Evolutionary conservation across 2,797 vertebrate genomes (phyloP).

Genomic region (Xiphorhynchus erythropygius): DNA sequence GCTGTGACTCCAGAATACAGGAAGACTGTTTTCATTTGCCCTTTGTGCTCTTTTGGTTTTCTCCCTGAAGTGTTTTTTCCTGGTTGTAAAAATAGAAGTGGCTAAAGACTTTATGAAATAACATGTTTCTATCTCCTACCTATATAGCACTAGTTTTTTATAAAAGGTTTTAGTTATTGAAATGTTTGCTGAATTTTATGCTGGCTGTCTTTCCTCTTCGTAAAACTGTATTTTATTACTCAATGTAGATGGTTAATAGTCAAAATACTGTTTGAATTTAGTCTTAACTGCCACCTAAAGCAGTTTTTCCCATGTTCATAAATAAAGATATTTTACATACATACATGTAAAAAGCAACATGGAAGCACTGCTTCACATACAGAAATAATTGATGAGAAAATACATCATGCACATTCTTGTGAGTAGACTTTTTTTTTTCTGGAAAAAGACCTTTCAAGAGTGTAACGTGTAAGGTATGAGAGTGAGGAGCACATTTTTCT

Average conservation of each 20-base stretch:
- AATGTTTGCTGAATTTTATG: not conserved
- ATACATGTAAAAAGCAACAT: not conserved
- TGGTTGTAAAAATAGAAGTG: not conserved
- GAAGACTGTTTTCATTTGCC: constrained; percentile 32
- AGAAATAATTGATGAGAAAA: constrained; percentile 3
- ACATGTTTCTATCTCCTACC: not conserved
- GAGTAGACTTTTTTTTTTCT: not conserved
- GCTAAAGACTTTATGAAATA: not conserved
- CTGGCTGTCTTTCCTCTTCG: not conserved
- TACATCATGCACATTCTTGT: not conserved
- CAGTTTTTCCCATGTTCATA: constrained; percentile 2
- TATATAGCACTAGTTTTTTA: not conserved
- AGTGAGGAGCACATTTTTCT: not conserved
- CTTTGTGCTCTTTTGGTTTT: not conserved
- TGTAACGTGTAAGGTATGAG: not conserved
- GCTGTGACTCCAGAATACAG: constrained; percentile 12
- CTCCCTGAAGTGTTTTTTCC: not conserved
- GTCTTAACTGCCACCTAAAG: not conserved
- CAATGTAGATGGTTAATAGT: not conserved
- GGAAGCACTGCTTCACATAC: not conserved
- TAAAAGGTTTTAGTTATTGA: not conserved
- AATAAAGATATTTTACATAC: not conserved
- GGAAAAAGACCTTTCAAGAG: not conserved
- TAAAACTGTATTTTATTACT: not conserved
- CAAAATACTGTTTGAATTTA: not conserved